Evolutionary conservation across 2,113 vertebrate species (phyloP).

Genomic region (Sciurus niger): DNA sequence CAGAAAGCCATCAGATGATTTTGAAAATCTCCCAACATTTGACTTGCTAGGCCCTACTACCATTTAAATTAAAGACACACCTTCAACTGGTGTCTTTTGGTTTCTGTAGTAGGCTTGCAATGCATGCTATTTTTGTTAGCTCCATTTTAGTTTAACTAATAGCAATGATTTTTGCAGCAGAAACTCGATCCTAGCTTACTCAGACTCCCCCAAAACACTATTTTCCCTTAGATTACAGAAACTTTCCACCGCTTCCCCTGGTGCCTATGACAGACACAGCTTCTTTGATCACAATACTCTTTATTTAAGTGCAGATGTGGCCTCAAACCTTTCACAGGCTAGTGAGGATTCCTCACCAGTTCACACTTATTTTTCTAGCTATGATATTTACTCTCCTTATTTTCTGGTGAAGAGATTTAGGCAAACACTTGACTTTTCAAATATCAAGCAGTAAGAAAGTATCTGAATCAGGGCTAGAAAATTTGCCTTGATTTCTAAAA

Average conservation of each 20-base stretch:
- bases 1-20: constrained; percentile 57
- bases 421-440: background rate
- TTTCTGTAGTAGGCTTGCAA: background rate
- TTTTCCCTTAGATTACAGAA: background rate
- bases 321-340: background rate
- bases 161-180: background rate
- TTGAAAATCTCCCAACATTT: background rate
- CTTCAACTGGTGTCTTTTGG: background rate
- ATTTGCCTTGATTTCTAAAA: background rate
- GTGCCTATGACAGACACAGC: background rate
- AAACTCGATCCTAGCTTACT: background rate
- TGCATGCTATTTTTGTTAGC: background rate
- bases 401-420: constrained; percentile 1
- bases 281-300: background rate
- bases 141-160: background rate
- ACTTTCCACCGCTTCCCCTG: background rate
- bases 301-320: background rate
- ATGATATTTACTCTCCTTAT: background rate
- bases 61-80: background rate
- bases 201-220: background rate
- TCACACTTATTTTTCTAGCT: background rate
- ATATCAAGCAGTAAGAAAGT: background rate
- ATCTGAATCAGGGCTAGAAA: background rate
- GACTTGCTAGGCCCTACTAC: background rate
- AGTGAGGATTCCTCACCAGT: too few species aligned